phyloP scores from a whole-genome alignment of 2,888 invertebrate genomes.

The Drosophila fulvimacula region DNA sequence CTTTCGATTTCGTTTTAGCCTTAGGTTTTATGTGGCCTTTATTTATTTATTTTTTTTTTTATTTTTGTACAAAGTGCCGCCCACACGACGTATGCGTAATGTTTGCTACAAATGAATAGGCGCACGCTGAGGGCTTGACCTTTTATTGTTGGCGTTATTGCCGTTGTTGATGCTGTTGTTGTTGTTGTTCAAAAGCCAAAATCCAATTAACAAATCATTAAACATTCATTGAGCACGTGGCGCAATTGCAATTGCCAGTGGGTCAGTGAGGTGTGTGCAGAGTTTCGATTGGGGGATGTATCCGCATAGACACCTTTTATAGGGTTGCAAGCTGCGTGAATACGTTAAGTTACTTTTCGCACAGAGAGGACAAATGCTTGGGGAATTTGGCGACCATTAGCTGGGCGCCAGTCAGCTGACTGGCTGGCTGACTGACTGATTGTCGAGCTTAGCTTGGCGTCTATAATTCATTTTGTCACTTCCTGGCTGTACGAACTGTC shows the following conservation, averaged over 20 bases:
- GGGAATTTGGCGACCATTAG: conserved; percentile 65
- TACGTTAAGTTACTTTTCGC: conserved; percentile 22
- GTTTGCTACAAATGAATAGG: conserved; percentile 65
- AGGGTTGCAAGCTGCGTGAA: conserved; percentile 37
- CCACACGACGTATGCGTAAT: conserved; percentile 49
- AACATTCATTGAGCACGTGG: conserved; percentile 84
- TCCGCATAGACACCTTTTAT: conserved; percentile 19
- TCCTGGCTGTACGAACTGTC: conserved; percentile 56
- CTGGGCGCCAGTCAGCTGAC: conserved; percentile 39
- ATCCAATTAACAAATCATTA: conserved; percentile 85
- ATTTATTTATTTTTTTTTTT: conserved; percentile 2
- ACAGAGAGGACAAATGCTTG: conserved; percentile 62
- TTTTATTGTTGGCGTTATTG: conserved; percentile 4
- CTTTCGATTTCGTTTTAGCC: conserved; percentile 3
- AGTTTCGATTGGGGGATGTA: not conserved
- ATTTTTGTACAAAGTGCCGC: conserved; percentile 16
- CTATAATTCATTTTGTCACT: conserved; percentile 74
- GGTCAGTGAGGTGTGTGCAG: conserved; percentile 35
- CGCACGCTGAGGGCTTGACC: conserved; percentile 32
- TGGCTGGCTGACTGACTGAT: conserved; percentile 7
- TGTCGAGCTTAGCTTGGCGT: conserved; percentile 43
- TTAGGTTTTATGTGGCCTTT: not conserved
- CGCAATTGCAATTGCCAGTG: conserved; percentile 74
- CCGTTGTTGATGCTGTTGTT: conserved; percentile 12
- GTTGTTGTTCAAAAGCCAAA: conserved; percentile 77